Conservation (phyloP, 2,113 vertebrate genomes). For the Fukomys damarensis region DNA sequence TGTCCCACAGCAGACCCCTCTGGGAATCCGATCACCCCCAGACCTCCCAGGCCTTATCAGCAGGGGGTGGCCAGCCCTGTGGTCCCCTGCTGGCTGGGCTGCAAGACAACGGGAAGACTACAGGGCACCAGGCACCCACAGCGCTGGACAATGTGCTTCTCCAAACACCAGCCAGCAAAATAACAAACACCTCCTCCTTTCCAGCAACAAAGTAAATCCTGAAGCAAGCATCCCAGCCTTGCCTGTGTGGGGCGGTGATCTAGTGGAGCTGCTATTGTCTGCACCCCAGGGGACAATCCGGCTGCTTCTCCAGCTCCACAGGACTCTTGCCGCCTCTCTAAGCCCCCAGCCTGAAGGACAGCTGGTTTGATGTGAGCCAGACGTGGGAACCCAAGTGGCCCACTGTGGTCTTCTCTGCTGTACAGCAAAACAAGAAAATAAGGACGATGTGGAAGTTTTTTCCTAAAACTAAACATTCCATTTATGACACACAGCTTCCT, state of each 20-base stretch:
- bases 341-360: not conserved
- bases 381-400: not conserved
- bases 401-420: not conserved
- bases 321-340: not conserved
- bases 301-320: not conserved
- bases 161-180: constrained; percentile 76
- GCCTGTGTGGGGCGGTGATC: not conserved
- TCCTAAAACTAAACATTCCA: not conserved
- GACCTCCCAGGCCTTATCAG: constrained; percentile 54
- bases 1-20: constrained; percentile 68
- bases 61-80: not conserved
- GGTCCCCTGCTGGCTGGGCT: constrained; percentile 19
- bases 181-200: constrained; percentile 72
- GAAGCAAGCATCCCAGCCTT: not conserved
- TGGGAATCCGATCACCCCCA: constrained; percentile 43
- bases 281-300: constrained; percentile 15
- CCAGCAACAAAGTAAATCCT: not conserved
- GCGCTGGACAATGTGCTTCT: constrained; percentile 46
- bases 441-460: not conserved
- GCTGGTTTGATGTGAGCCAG: constrained; percentile 57
- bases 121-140: not conserved
- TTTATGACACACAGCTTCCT: not conserved
- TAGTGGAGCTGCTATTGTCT: constrained; percentile 45
- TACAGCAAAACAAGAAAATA: constrained; percentile 49
- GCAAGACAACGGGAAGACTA: constrained; percentile 39